Conservation (phyloP, 2,888 invertebrate genomes). For the Gastrophysa polygoni region DNA sequence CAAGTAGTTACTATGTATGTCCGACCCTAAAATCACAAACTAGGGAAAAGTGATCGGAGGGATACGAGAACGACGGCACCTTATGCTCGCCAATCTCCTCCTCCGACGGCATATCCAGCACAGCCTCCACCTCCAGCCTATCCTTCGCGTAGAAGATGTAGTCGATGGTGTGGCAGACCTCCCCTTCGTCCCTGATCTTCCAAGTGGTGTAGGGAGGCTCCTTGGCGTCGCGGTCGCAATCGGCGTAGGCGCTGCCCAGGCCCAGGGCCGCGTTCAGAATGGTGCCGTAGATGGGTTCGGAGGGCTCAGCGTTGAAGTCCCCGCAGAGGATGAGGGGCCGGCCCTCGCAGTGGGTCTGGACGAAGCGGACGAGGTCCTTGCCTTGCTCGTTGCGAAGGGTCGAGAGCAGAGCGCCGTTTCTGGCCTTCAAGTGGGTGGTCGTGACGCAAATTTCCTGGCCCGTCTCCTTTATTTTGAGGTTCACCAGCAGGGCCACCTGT, state of each 20-base stretch:
- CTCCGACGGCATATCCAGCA: slow-evolving; percentile 67
- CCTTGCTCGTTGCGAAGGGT: slow-evolving; percentile 75
- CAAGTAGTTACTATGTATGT: slow-evolving; percentile 15
- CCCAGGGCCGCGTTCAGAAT: slow-evolving; percentile 56
- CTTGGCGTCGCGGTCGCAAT: slow-evolving; percentile 47
- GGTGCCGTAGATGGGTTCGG: slow-evolving; percentile 71
- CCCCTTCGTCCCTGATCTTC: slow-evolving; percentile 74
- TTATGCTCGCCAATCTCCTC: slow-evolving; percentile 70
- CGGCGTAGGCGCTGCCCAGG: slow-evolving; percentile 63
- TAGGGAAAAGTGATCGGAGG: slow-evolving; percentile 79
- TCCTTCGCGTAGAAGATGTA: slow-evolving; percentile 71
- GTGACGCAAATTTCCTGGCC: slow-evolving; percentile 69
- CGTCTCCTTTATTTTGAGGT: slow-evolving; percentile 62
- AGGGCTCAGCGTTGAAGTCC: slow-evolving; percentile 78
- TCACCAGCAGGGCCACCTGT: slow-evolving; percentile 66
- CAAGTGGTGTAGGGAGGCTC: slow-evolving; percentile 79
- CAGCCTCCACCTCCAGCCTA: slow-evolving; percentile 62
- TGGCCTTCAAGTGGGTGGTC: slow-evolving; percentile 77
- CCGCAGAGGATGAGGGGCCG: slow-evolving; percentile 72
- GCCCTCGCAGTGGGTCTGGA: slow-evolving; percentile 58
- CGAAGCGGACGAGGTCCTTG: slow-evolving; percentile 68
- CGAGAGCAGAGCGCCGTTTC: slow-evolving; percentile 69
- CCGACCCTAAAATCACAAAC: slow-evolving; percentile 65
- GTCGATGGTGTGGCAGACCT: slow-evolving; percentile 76
- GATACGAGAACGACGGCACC: slow-evolving; percentile 72